Conservation (phyloP, 2,113 vertebrate species). For the Periophthalmus modestus region DNA sequence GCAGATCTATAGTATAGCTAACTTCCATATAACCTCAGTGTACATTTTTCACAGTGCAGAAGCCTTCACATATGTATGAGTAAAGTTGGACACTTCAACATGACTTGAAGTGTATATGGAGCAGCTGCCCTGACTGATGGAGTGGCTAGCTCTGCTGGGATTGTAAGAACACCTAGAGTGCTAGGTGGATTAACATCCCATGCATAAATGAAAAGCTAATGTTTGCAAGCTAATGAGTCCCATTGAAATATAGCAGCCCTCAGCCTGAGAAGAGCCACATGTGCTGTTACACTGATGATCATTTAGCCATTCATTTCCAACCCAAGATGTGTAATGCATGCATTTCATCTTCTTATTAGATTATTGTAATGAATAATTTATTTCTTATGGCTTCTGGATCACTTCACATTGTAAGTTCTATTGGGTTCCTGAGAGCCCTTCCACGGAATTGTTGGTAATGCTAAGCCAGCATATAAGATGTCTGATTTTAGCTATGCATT, state of each 20-base stretch:
- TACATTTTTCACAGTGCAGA: background rate
- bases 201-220: slow-evolving; percentile 48
- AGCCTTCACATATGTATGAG: slow-evolving; percentile 3
- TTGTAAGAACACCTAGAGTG: slow-evolving; percentile 28
- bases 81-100: slow-evolving; percentile 23
- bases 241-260: slow-evolving; percentile 27
- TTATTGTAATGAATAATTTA: slow-evolving; percentile 9
- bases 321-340: slow-evolving; percentile 9
- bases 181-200: slow-evolving; percentile 30
- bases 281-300: slow-evolving; percentile 20
- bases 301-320: slow-evolving; percentile 17
- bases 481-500: slow-evolving; percentile 53
- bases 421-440: background rate
- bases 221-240: slow-evolving; percentile 33
- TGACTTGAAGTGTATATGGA: slow-evolving; percentile 25
- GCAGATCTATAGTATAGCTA: background rate
- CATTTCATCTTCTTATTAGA: slow-evolving; percentile 19
- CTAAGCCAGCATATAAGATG: slow-evolving; percentile 25
- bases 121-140: slow-evolving; percentile 14
- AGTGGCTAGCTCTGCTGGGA: slow-evolving; percentile 28
- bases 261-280: slow-evolving; percentile 4
- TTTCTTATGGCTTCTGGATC: background rate
- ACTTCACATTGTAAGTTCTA: background rate
- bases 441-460: slow-evolving; percentile 23
- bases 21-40: background rate